Percentiles rank a stretch among this genome's conserved stretches.
Evolutionary conservation across 2,113 vertebrate species (phyloP).

Genomic region (Pardalotus punctatus): DNA sequence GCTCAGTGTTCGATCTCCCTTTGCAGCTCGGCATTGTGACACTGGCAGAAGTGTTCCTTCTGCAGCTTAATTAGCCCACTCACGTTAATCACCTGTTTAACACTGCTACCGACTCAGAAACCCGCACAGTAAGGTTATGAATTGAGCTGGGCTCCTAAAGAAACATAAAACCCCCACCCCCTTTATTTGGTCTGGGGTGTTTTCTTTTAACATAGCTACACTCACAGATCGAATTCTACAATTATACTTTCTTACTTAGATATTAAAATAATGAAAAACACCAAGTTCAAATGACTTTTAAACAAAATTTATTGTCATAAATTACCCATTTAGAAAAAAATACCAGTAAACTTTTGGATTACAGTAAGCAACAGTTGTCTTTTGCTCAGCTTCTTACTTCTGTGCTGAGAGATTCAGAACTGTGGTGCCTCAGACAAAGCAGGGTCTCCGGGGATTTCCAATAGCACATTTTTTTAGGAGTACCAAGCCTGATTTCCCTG

Average conservation of each 20-base stretch:
- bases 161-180: not conserved
- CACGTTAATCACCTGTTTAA: not conserved
- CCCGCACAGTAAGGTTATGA: not conserved
- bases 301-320: not conserved
- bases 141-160: not conserved
- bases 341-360: not conserved
- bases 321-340: not conserved
- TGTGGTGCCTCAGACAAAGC: not conserved
- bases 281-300: not conserved
- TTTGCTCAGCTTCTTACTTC: not conserved
- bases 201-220: not conserved
- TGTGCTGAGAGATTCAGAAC: not conserved
- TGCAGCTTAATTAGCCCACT: not conserved
- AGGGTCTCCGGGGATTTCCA: not conserved
- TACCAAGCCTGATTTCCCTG: not conserved
- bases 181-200: not conserved
- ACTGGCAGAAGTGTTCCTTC: too few relatives aligned
- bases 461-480: fast-evolving
- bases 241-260: not conserved
- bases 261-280: not conserved
- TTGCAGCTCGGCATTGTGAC: not conserved
- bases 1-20: not conserved
- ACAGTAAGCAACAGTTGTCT: not conserved
- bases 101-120: not conserved
- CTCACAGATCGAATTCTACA: not conserved